A percentile compares a stretch with the other conserved stretches of the same genome.
phyloP scores from a whole-genome alignment of 2,797 vertebrate species.

The Xenops minutus region DNA sequence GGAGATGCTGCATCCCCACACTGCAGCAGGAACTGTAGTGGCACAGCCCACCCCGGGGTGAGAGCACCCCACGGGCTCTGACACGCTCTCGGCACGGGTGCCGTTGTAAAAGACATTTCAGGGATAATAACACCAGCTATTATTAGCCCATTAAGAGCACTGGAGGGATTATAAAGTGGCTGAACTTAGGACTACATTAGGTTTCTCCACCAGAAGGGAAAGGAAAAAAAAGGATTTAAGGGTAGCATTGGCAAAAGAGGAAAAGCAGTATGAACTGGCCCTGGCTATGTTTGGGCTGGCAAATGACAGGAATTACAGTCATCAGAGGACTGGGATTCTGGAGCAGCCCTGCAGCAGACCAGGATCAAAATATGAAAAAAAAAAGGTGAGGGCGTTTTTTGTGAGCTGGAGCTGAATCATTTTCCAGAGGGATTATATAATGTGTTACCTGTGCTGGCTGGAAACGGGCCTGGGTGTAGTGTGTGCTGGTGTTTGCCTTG shows the following conservation, averaged over 20 bases:
- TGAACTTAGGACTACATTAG: neutral
- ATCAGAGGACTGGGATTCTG: neutral
- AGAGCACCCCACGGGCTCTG: neutral
- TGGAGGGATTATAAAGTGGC: neutral
- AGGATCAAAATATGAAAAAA: neutral
- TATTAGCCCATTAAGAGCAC: constrained; percentile 1
- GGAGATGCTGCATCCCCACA: neutral
- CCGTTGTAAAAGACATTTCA: neutral
- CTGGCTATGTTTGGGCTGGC: neutral
- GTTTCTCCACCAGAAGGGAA: neutral
- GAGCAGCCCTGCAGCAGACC: neutral
- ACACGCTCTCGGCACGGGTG: accelerated
- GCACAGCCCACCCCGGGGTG: accelerated
- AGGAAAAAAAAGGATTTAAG: neutral
- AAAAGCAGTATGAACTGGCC: neutral
- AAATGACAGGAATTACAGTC: neutral
- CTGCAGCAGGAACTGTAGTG: accelerated
- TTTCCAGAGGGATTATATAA: neutral
- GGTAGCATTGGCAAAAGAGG: neutral
- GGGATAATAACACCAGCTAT: neutral
- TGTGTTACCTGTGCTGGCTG: neutral
- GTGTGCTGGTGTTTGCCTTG: neutral
- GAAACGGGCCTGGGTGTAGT: neutral
- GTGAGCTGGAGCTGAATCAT: neutral
- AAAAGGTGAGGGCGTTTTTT: neutral